Evolutionary conservation across 2,797 vertebrate genomes (phyloP), one percentile per base, ranked within the genome.

Genomic region (Taeniopygia guttata): DNA sequence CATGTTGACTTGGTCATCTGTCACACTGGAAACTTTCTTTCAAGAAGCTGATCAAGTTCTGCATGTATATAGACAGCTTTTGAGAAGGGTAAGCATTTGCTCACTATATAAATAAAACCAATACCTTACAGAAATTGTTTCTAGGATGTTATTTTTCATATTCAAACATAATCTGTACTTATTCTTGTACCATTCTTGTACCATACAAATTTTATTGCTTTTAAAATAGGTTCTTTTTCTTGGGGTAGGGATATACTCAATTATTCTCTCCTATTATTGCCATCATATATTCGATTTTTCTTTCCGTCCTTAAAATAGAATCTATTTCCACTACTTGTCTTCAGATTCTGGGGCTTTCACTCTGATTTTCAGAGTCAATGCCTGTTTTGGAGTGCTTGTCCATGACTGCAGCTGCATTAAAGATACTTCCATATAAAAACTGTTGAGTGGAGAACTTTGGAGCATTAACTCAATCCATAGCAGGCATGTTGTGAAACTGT

Each of bases 1-100:
- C 21, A 90, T 98, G 77, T 92, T 98, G 73, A 98, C 98, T 16
- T 99, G 98, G 98, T 98, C 98, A 60, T 99, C 98, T 72, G 94
- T 98, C 45, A 96, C 97, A 6, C 95, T 98, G 68, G 98, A 98
- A 89, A 97, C 93, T 81, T 99, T 98, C 94, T 98, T 98, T 94
- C 94, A 97, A 76, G 98, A 98, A 79, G 98, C 97, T 67, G 97
- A 98, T 54, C 81, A 91, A 46, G 97, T 98, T 95, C 95, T 98
- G 87, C 67, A 93, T 97, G 94, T 97, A 55, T 98, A 98, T 87
- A 97, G 97, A 85, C 93, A 97, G 38, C 82, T 98, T 89, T 94
- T 98, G 93, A 98, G 98, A 93, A 97, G 98, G 98, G 98, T 99
- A 97, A 69, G 29, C 3, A 25, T 19, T 79, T 80, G 14, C 23